Percentiles rank a stretch among this genome's conserved stretches.
Evolutionary conservation across 2,113 vertebrate genomes (phyloP).

Genomic region (Crotalus viridis): DNA sequence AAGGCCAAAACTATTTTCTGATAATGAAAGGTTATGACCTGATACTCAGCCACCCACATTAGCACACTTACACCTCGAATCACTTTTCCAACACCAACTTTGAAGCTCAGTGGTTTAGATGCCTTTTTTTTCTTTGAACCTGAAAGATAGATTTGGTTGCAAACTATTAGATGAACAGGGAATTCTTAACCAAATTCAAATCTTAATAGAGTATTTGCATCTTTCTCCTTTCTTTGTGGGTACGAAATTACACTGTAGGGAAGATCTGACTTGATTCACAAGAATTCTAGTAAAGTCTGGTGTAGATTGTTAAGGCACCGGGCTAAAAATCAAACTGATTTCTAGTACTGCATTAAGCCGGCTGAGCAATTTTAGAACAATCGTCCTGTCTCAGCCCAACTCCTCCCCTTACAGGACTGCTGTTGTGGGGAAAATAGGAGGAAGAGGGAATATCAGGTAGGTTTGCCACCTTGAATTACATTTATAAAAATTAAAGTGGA

Average conservation of each 20-base stretch:
- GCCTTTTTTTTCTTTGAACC: conserved; percentile 93
- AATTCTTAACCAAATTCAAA: too few species aligned
- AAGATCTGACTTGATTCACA: neutral
- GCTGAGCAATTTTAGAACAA: neutral
- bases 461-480: neutral
- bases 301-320: neutral
- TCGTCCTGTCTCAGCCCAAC: neutral
- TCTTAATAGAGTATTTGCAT: neutral
- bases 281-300: neutral
- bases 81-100: conserved; percentile 90
- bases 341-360: neutral
- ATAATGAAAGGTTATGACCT: neutral
- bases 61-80: conserved; percentile 88
- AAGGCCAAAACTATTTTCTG: accelerated
- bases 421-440: neutral
- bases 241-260: neutral
- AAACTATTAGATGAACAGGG: neutral
- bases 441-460: neutral
- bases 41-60: accelerated
- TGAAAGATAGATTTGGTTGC: conserved; percentile 62
- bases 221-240: neutral
- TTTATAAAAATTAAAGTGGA: neutral
- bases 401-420: neutral
- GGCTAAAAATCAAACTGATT: neutral
- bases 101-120: conserved; percentile 90